Base-by-base conservation (phyloP, 2,113 vertebrate genomes). In the Cavia porcellus region DNA sequence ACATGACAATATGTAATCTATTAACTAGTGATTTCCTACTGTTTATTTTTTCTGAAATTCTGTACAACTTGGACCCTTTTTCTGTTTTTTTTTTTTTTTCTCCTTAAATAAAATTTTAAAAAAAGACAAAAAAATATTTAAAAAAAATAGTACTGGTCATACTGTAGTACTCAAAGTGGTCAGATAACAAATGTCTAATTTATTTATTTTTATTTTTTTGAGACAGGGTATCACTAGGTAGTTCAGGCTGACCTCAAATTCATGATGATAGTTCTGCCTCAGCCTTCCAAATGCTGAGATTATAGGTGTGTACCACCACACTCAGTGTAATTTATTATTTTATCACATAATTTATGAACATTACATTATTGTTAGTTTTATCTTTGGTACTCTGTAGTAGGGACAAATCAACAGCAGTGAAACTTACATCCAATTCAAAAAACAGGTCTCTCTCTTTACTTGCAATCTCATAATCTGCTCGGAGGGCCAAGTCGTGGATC, bases 381-480 rank as follows among this genome's bases (percentile, higher is more conserved):
- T 19, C 32, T 85, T 85, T 93, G 75, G 88, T 64, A 95, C 81
- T 97, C 90, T 92, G 68, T n/a, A 57, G 28, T 72, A 96, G 0
- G 24, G 47, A 95, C 30, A 35, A 70, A 93, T 86, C 35, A 85
- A 89, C 15, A 90, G 10, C 17, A 85, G 94, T 77, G 72, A 81
- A 95, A 99, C 99, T 99, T 98, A 99, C 99, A 96, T 99, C 99
- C 96, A 99, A 98, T 97, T 99, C 99, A 98, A 99, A 99, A 98
- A 99, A 99, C 95, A 99, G 99, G 98, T 99, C 99, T 98, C 99
- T 99, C 93, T 99, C 99, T 98, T 99, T 99, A 98, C 99, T 99
- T 86, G 99, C 99, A 91, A 99, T 99, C 98, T 99, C 99, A 97
- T 99, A 99, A 98, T 99, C 99, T 59, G 99, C 99, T 98, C 99